Percentiles rank a stretch among this genome's conserved stretches.
Evolutionary conservation across 2,888 invertebrate genomes (phyloP).

Genomic region (Folsomia candida): DNA sequence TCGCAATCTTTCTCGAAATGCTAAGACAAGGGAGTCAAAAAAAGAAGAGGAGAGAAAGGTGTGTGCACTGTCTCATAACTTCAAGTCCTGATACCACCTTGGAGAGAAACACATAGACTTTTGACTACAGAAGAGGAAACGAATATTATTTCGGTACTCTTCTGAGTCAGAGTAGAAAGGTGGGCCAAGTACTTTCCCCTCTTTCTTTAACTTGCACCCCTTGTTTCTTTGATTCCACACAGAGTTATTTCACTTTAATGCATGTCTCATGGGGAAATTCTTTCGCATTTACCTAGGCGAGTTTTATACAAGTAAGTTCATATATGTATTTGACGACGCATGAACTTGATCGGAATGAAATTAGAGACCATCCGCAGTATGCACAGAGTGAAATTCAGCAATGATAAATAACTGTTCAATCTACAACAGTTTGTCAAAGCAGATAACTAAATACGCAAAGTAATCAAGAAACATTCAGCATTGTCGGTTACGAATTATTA

Average conservation of each 20-base stretch:
- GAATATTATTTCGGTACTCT: neutral
- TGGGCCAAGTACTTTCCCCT: neutral
- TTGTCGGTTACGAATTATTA: too few relatives aligned
- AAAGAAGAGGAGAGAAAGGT: neutral
- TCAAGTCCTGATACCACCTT: neutral
- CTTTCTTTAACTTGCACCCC: neutral
- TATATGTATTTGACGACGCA: too few relatives aligned
- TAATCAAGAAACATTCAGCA: too few relatives aligned
- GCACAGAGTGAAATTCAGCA: too few relatives aligned
- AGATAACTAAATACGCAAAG: too few relatives aligned
- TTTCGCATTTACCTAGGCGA: neutral
- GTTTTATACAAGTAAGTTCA: too few relatives aligned
- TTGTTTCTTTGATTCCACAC: neutral
- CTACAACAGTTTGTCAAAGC: too few relatives aligned
- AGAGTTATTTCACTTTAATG: conserved; percentile 48
- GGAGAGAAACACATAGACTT: neutral
- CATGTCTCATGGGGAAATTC: conserved; percentile 40
- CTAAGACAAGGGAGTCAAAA: neutral
- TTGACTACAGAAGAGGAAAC: neutral
- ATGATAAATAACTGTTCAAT: too few relatives aligned
- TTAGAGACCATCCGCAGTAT: too few relatives aligned
- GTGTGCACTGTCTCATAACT: neutral
- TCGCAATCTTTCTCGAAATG: neutral
- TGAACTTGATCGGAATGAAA: too few relatives aligned
- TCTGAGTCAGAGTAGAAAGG: neutral